Evolutionary conservation across 2,888 invertebrate species (phyloP).

Genomic region (Aspidiotus rigidus): DNA sequence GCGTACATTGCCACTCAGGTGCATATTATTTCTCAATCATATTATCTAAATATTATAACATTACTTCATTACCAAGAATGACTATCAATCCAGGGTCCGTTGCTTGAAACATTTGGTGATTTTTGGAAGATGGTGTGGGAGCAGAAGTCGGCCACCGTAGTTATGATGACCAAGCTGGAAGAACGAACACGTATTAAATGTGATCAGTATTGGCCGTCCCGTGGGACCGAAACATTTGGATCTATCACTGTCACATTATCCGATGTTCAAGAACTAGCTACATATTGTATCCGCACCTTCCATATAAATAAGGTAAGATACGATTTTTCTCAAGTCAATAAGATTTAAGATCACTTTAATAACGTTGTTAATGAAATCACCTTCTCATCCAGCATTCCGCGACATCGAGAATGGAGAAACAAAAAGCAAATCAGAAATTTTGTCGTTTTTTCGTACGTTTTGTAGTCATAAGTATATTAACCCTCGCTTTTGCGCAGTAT

Average conservation of each 20-base stretch:
- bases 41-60: no score
- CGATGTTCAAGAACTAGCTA: constrained; percentile 92
- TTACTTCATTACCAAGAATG: not conserved
- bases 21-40: constrained; percentile 5
- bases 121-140: constrained; percentile 99
- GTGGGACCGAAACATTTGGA: constrained; percentile 91
- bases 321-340: not conserved
- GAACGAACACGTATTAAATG: constrained; percentile 94
- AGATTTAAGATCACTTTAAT: no score
- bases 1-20: constrained; percentile 94
- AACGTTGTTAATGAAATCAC: no score
- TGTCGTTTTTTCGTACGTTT: no score
- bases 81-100: constrained; percentile 62
- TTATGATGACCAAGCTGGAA: constrained; percentile 99
- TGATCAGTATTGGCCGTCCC: constrained; percentile 94
- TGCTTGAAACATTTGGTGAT: constrained; percentile 94
- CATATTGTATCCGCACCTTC: constrained; percentile 96
- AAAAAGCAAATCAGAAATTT: no score
- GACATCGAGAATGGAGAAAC: no score
- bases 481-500: no score
- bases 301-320: constrained; percentile 59
- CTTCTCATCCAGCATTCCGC: no score
- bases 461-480: no score
- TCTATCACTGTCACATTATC: constrained; percentile 87
- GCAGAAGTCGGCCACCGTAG: constrained; percentile 82